phyloP scores from a whole-genome alignment of 2,797 vertebrate genomes.

The Sebastiscus albofasciatus region DNA sequence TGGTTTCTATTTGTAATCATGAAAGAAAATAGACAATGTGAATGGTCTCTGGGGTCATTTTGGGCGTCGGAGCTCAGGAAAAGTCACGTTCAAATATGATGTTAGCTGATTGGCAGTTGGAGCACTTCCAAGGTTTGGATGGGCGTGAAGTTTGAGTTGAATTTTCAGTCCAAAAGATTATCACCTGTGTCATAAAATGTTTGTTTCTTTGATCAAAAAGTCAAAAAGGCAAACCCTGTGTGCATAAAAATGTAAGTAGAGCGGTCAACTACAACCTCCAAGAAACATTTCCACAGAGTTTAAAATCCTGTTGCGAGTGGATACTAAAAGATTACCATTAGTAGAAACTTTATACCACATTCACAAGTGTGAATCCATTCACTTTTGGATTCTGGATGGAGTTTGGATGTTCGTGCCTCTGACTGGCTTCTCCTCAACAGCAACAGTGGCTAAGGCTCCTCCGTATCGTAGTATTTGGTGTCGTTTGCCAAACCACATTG shows the following conservation, averaged over 20 bases:
- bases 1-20: constrained; percentile 50
- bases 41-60: constrained; percentile 14
- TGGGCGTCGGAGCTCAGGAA: not conserved
- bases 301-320: not conserved
- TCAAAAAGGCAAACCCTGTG: not conserved
- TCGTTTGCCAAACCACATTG: constrained; percentile 38
- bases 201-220: not conserved
- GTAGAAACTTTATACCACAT: not conserved
- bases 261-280: not conserved
- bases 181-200: not conserved
- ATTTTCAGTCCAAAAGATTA: not conserved
- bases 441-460: constrained; percentile 13
- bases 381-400: not conserved
- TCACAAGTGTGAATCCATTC: not conserved
- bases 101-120: constrained; percentile 12
- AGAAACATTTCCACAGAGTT: not conserved
- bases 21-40: not conserved
- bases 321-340: not conserved
- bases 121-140: not conserved
- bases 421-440: constrained; percentile 24
- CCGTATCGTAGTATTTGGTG: not conserved
- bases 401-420: not conserved
- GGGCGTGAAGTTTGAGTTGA: not conserved
- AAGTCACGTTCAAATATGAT: not conserved
- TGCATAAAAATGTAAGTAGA: not conserved